Conservation (phyloP, 2,888 invertebrate genomes). For the Cantharis lateralis region DNA sequence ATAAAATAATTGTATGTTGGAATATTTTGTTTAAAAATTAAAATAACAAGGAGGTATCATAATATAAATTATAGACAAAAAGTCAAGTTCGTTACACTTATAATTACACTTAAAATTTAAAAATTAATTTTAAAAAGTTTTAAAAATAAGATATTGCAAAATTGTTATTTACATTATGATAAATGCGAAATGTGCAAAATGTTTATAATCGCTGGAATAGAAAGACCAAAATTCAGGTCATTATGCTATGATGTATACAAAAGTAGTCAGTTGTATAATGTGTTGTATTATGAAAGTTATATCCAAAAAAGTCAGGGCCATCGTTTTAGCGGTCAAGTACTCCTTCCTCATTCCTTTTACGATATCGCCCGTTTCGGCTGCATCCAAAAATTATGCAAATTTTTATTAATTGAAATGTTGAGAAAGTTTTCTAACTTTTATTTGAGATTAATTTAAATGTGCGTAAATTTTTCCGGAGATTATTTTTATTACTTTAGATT, state of each 20-base stretch:
- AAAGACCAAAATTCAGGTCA: conserved; percentile 29
- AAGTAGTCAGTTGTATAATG: conserved; percentile 43
- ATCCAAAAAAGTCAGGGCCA: conserved; percentile 46
- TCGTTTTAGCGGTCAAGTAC: conserved; percentile 44
- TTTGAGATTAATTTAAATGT: not conserved
- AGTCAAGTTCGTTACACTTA: not conserved
- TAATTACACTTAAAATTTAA: not conserved
- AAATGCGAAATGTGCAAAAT: conserved; percentile 12
- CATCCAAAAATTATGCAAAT: conserved; percentile 1
- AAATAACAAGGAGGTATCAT: not conserved
- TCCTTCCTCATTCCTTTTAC: conserved; percentile 36
- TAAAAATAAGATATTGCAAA: conserved; percentile 3
- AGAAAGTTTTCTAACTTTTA: not conserved
- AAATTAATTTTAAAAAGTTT: not conserved
- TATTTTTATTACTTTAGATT: no score
- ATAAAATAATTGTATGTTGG: not conserved
- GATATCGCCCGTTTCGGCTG: not conserved
- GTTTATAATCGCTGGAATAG: conserved; percentile 21
- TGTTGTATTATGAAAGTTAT: conserved; percentile 46
- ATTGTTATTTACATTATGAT: conserved; percentile 1
- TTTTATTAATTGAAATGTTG: not conserved
- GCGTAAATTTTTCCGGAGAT: no score
- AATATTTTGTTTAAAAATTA: not conserved
- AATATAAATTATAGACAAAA: not conserved
- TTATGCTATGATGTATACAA: conserved; percentile 32